Conservation (phyloP, 2,888 invertebrate species). For the Eupithecia dodoneata region DNA sequence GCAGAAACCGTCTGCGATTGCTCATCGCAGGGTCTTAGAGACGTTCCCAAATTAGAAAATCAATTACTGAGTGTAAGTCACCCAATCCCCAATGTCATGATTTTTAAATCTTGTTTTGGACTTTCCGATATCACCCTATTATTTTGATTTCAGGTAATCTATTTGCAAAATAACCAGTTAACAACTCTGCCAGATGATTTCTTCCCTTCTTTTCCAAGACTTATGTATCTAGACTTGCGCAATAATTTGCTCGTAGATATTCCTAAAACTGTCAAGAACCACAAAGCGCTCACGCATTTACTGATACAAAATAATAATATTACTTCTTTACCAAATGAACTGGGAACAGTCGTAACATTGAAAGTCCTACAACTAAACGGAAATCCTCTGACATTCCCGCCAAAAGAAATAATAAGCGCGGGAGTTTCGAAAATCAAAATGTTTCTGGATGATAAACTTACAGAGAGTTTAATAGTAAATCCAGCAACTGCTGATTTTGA, state of each 20-base stretch:
- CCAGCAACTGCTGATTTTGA: constrained; percentile 66
- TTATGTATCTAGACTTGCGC: constrained; percentile 87
- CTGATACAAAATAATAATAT: constrained; percentile 86
- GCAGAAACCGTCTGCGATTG: constrained; percentile 64
- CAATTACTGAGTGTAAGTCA: constrained; percentile 55
- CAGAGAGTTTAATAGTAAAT: constrained; percentile 60
- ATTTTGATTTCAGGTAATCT: constrained; percentile 67
- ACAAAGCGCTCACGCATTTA: constrained; percentile 84
- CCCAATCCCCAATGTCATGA: neutral
- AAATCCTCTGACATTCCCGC: constrained; percentile 86
- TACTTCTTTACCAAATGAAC: constrained; percentile 84
- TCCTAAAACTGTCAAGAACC: constrained; percentile 84
- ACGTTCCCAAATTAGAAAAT: constrained; percentile 59
- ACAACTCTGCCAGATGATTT: constrained; percentile 82
- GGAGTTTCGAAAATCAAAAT: constrained; percentile 73
- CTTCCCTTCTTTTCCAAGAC: constrained; percentile 80
- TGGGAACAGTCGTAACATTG: constrained; percentile 84
- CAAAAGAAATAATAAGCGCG: constrained; percentile 76
- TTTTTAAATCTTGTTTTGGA: neutral
- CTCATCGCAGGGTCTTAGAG: constrained; percentile 57
- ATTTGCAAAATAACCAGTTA: constrained; percentile 83
- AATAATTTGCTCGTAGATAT: constrained; percentile 83
- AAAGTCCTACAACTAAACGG: constrained; percentile 85
- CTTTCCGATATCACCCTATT: neutral
- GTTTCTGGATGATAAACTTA: constrained; percentile 68